Percentiles rank a stretch among this genome's conserved stretches.
Evolutionary conservation across 1,140 invertebrate genomes (phyloP).

Genomic region (Mycetomoellerius zeteki): DNA sequence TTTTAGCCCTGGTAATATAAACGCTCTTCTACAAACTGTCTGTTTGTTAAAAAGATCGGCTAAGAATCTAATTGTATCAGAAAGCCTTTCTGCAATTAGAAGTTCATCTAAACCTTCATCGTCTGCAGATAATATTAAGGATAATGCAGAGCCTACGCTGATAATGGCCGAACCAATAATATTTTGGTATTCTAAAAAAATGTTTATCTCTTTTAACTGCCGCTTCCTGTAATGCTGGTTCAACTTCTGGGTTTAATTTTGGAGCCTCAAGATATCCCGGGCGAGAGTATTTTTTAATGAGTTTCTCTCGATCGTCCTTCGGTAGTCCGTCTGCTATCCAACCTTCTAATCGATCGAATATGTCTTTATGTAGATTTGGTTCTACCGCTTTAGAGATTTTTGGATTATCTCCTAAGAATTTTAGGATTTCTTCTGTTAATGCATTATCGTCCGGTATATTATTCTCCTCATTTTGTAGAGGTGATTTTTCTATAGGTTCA

Average conservation of each 20-base stretch:
- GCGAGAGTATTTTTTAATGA: not conserved
- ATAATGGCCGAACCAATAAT: not conserved
- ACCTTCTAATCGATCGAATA: no score
- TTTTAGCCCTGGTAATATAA: slow-evolving; percentile 3
- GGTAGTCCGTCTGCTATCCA: not conserved
- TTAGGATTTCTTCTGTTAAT: no score
- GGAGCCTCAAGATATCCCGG: not conserved
- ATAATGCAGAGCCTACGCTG: not conserved
- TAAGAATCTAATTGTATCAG: not conserved
- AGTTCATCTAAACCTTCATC: not conserved
- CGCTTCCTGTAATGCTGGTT: not conserved
- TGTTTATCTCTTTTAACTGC: slow-evolving; percentile 24
- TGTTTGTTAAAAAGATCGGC: slow-evolving; percentile 21
- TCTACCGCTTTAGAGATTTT: no score
- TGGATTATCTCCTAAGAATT: no score
- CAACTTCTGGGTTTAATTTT: not conserved
- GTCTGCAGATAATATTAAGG: not conserved
- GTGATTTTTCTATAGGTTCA: no score
- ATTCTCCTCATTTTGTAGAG: no score
- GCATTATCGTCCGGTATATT: no score
- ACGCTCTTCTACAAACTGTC: not conserved
- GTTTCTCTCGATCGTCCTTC: not conserved
- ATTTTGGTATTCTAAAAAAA: slow-evolving; percentile 7
- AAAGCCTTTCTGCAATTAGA: not conserved
- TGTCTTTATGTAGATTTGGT: no score